Percentiles rank a stretch among this genome's conserved stretches.
Evolutionary conservation across 2,113 vertebrate species (phyloP).

Genomic region (Microcebus murinus): DNA sequence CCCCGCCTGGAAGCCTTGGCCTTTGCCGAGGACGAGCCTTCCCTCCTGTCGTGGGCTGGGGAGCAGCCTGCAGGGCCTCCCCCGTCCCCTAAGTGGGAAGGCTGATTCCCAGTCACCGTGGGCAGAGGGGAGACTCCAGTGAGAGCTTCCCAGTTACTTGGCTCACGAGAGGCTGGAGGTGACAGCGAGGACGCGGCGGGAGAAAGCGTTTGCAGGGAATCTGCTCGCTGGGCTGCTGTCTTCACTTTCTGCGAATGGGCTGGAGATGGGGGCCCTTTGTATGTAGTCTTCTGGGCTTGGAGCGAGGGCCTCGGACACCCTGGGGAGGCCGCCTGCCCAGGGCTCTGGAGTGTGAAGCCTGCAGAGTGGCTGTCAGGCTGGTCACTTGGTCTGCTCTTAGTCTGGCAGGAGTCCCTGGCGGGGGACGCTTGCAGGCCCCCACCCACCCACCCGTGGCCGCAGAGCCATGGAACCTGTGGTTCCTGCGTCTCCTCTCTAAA

Average conservation of each 20-base stretch:
- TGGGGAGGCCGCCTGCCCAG: background rate
- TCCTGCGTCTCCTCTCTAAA: background rate
- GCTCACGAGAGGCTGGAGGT: conserved; percentile 20
- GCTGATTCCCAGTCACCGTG: background rate
- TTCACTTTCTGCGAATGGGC: background rate
- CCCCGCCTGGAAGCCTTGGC: conserved; percentile 44
- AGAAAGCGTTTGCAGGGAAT: background rate
- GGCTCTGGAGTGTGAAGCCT: background rate
- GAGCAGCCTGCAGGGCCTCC: conserved; percentile 57
- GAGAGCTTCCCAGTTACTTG: conserved; percentile 23
- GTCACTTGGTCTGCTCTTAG: background rate
- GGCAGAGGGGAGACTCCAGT: background rate
- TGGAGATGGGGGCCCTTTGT: background rate
- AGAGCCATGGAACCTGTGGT: rapidly evolving
- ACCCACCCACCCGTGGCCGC: background rate
- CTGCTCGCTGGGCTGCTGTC: background rate
- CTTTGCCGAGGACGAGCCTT: conserved; percentile 21
- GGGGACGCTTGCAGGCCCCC: background rate
- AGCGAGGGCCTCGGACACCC: background rate
- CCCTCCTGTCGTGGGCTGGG: conserved; percentile 48
- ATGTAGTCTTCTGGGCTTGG: background rate
- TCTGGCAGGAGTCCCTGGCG: background rate
- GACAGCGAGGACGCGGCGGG: background rate
- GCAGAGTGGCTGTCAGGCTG: background rate
- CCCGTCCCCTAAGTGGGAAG: conserved; percentile 49